Base-by-base conservation (phyloP, 2,113 vertebrate species). In the Sceloporus undulatus region DNA sequence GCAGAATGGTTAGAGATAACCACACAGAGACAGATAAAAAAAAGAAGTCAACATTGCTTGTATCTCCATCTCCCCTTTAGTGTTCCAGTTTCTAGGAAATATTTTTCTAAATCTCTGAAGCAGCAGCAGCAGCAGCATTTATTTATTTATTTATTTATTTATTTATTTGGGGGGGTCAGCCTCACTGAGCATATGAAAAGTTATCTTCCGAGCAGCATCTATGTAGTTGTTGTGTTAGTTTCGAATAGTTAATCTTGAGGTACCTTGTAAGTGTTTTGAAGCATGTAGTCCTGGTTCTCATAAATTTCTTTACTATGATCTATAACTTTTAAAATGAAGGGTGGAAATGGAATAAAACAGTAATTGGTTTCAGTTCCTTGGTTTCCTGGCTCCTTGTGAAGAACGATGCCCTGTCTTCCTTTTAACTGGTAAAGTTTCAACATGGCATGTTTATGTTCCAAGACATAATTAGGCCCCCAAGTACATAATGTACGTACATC, bases 81-180 rank as follows among this genome's bases (percentile, higher is more conserved):
- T 66, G n/a, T 38, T 59, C 23, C 34, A 34, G 34, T 84, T 56
- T 74, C 13, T 27, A 59, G 23, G 3, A 13, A 59, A 38, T 79
- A 79, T 71, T 70, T 86, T 62, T 71, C n/a, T 56, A 86, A 77
- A 56, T 11, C 21, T 86, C 66, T 71, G 21, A 52, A 65, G 48
- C 38, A n/a, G 2, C 84, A 85, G 52, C 70, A 86, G 71, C 9
- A 56, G 38, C 10, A n/a, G n/a, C n/a, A n/a, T n/a, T n/a, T n/a
- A 27, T 86, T 29, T 70, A 29, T 62, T 71, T 48, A 5, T 79
- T 21, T 56, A 19, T 11, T 40, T 38, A 27, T 34, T 18, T 11
- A 16, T 4, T 40, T 66, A 40, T 38, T 0, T 1, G 38, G 7
- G 38, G 7, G n/a, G n/a, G 29, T 79, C 18, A 18, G 11, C 1